Evolutionary conservation across 92 coral and sea anemone genomes (phyloP).

Genomic region (Micromussa lordhowensis): DNA sequence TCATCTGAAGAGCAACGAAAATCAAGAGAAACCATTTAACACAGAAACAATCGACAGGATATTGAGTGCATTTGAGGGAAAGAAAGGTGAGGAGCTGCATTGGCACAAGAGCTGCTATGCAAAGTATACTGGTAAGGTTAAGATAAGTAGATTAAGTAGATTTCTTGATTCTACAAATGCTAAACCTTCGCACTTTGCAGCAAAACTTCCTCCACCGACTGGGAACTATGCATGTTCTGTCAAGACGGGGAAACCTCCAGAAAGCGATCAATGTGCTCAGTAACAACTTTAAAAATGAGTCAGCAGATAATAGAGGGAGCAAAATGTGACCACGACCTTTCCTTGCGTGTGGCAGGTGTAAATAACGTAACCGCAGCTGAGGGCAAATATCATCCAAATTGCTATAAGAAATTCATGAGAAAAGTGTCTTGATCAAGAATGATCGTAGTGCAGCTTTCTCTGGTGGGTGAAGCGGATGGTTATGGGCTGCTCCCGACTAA

Average conservation of each 20-base stretch:
- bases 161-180: too few relatives aligned
- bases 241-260: slow-evolving; percentile 13
- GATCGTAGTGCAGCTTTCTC: too few relatives aligned
- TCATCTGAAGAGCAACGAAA: slow-evolving; percentile 36
- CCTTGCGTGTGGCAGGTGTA: slow-evolving; percentile 28
- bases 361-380: slow-evolving; percentile 42
- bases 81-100: slow-evolving; percentile 22
- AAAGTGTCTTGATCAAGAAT: too few relatives aligned
- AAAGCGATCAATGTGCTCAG: slow-evolving; percentile 40
- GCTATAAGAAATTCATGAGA: slow-evolving; percentile 22
- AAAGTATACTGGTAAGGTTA: too few relatives aligned
- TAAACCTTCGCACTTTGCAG: not conserved
- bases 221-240: slow-evolving; percentile 36
- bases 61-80: slow-evolving; percentile 5
- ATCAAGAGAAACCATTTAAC: slow-evolving; percentile 13
- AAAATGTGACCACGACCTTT: slow-evolving; percentile 23
- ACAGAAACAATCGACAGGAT: slow-evolving; percentile 24
- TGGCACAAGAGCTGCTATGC: slow-evolving; percentile 35
- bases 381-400: slow-evolving; percentile 52
- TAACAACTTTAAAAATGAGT: slow-evolving; percentile 41
- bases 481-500: too few relatives aligned
- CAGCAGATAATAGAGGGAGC: slow-evolving; percentile 33
- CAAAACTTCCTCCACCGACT: not conserved
- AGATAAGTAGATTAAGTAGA: too few relatives aligned
- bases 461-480: too few relatives aligned